Base-by-base conservation (phyloP, 2,113 vertebrate species). In the Burhinus oedicnemus region DNA sequence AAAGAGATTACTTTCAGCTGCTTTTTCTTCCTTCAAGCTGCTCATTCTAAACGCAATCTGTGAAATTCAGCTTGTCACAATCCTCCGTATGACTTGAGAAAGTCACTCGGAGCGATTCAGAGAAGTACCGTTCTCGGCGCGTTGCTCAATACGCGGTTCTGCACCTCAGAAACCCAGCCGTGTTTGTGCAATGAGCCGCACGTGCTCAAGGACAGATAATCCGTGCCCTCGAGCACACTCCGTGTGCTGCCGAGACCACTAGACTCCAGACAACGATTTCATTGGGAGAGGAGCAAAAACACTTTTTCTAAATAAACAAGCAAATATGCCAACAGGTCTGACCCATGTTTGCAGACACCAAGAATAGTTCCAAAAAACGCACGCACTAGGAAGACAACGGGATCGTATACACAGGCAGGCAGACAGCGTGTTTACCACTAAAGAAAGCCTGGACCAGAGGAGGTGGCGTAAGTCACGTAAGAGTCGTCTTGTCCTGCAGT, bases 31-130 rank as follows among this genome's bases (percentile, higher is more conserved):
- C 38, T 47, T 32, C 25, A 3, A 55, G 57, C 51, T 54, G 52
- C 55, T 78, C 12, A 0, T 34, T n/a, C 26, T 61, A 38, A 61
- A 36, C 22, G n/a, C 22, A 1, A 9, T 3, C 36, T 15, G 80
- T 14, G 83, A 18, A 32, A 60, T 13, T 30, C 44, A 11, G 49
- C 83, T 8, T 2, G 4, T 25, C 57, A 64, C 72, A 75, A 26
- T 2, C 15, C 45, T 38, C 42, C 3, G 1, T 0, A 2, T 0
- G 23, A 64, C 14, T 29, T 1, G 9, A 57, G 15, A 13, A 19
- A 52, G 55, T 0, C 64, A 8, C 71, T 2, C 1, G 4, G 40
- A 44, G n/a, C 1, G 6, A 55, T 8, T 5, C 42, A 8, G 17
- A 44, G 38, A 12, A 69, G 52, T 0, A 1, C 6, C 9, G 3